Percentiles rank a stretch among this genome's conserved stretches.
Conservation (phyloP, 2,797 vertebrate species). For the Melopsittacus undulatus region DNA sequence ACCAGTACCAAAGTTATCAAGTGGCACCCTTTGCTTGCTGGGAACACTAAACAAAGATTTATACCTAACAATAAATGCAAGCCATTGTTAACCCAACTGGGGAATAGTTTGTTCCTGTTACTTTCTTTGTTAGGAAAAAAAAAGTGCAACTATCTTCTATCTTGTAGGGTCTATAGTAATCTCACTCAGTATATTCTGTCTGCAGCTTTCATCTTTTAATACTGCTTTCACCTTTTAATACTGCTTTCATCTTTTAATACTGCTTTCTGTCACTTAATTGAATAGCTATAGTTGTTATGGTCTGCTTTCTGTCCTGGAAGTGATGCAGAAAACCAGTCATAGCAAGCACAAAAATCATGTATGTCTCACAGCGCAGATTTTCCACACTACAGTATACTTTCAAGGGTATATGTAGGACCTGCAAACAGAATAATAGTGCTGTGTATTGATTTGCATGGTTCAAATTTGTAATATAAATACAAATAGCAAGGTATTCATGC, state of each 20-base stretch:
- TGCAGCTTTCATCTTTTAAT: constrained; percentile 40
- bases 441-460: neutral
- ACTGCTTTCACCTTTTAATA: neutral
- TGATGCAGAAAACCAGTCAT: constrained; percentile 14
- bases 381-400: neutral
- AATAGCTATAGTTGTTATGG: neutral
- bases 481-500: neutral
- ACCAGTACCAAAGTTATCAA: constrained; percentile 17
- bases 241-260: constrained; percentile 36
- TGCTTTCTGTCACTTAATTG: neutral
- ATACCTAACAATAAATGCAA: constrained; percentile 31
- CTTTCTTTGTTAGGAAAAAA: constrained; percentile 41
- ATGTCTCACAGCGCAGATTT: neutral
- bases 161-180: neutral
- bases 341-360: constrained; percentile 5
- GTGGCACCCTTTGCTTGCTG: neutral
- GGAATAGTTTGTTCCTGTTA: neutral
- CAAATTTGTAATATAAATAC: neutral
- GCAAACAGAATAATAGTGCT: neutral
- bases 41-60: constrained; percentile 35
- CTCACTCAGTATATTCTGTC: neutral
- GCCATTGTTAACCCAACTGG: constrained; percentile 1
- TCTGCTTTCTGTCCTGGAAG: neutral
- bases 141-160: constrained; percentile 23
- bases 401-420: neutral